Evolutionary conservation across 2,888 invertebrate species (phyloP).

Genomic region (Morinoia aosen): DNA sequence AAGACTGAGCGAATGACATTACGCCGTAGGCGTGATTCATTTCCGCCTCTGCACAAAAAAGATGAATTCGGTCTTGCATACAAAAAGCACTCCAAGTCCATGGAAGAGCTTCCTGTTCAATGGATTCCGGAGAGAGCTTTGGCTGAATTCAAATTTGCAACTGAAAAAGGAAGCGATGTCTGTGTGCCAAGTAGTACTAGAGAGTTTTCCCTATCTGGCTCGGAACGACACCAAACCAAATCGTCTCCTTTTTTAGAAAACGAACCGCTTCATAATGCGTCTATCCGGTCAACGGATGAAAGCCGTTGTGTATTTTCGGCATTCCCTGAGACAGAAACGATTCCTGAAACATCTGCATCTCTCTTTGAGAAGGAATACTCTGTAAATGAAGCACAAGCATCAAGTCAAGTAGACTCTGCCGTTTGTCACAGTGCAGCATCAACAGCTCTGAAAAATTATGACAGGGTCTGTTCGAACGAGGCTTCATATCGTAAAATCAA

Average conservation of each 20-base stretch:
- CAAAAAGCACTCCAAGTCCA: not conserved
- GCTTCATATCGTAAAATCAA: too few relatives aligned
- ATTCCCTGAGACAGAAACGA: not conserved
- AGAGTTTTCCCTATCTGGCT: not conserved
- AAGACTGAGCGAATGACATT: not conserved
- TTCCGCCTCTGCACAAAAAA: not conserved
- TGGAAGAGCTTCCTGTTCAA: not conserved
- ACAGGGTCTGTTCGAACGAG: not conserved
- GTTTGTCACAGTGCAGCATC: not conserved
- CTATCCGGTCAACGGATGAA: not conserved
- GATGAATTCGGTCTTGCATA: not conserved
- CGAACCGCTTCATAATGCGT: not conserved
- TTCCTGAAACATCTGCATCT: not conserved
- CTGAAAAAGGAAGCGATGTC: not conserved
- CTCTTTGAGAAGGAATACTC: not conserved
- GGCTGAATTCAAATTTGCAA: not conserved
- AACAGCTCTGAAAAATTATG: not conserved
- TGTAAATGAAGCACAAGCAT: not conserved
- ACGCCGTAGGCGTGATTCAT: not conserved
- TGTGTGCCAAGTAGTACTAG: not conserved
- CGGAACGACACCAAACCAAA: not conserved
- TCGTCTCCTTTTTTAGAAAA: not conserved
- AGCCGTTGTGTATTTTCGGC: not conserved
- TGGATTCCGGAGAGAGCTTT: not conserved
- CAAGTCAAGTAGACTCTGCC: not conserved